Conservation (phyloP, 2,113 vertebrate species). For the Tetrao urogallus region DNA sequence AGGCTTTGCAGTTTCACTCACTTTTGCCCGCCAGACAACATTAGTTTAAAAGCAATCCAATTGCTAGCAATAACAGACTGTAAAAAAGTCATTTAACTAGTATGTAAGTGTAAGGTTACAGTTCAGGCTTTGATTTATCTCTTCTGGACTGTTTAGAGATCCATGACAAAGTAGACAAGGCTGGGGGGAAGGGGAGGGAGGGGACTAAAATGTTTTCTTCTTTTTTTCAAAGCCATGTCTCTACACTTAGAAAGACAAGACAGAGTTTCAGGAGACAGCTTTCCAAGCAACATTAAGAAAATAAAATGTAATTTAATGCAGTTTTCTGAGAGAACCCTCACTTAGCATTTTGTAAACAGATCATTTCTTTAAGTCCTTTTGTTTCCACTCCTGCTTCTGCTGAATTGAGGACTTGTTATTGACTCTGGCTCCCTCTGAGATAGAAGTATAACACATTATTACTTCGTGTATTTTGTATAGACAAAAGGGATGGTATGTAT, state of each 20-base stretch:
- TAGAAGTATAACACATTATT: slow-evolving; percentile 58
- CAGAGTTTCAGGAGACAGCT: slow-evolving; percentile 17
- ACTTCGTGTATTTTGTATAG: slow-evolving; percentile 2
- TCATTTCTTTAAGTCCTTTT: slow-evolving; percentile 75
- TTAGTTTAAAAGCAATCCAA: slow-evolving; percentile 86
- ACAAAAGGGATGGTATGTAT: slow-evolving; percentile 30
- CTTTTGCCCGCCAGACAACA: slow-evolving; percentile 84
- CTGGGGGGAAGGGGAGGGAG: neutral
- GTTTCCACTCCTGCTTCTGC: slow-evolving; percentile 54
- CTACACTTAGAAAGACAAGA: slow-evolving; percentile 7
- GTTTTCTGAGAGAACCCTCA: slow-evolving; percentile 44
- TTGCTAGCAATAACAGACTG: slow-evolving; percentile 84
- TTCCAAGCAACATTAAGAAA: slow-evolving; percentile 63
- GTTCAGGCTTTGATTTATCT: slow-evolving; percentile 81
- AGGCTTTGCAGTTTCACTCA: slow-evolving; percentile 88
- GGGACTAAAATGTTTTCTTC: slow-evolving; percentile 8
- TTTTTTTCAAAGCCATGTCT: neutral
- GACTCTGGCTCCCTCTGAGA: slow-evolving; percentile 53
- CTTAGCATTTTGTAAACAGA: slow-evolving; percentile 75
- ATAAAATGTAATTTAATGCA: slow-evolving; percentile 64
- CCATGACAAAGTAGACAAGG: slow-evolving; percentile 31
- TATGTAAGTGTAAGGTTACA: slow-evolving; percentile 83
- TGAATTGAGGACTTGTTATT: slow-evolving; percentile 66
- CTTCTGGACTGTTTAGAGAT: slow-evolving; percentile 71
- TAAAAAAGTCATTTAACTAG: slow-evolving; percentile 86